phyloP scores from a whole-genome alignment of 2,888 invertebrate species.

The Ctena decussata region DNA sequence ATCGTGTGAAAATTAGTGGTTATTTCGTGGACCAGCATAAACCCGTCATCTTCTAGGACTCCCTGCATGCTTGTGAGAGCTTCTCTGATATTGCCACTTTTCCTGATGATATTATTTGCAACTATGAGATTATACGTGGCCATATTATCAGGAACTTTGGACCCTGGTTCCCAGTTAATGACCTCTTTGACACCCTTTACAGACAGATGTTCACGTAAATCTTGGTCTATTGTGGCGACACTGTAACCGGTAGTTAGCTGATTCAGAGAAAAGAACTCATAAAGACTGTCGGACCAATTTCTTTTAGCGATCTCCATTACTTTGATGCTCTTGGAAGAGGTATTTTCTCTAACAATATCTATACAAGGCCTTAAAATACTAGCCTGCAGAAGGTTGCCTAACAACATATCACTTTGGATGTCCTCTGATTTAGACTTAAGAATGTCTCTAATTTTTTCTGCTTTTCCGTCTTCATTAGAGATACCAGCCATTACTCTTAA shows the following conservation, averaged over 20 bases:
- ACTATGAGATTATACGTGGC: not conserved
- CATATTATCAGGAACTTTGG: slow-evolving; percentile 40
- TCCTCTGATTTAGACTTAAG: not conserved
- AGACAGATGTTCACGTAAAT: not conserved
- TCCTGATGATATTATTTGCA: not conserved
- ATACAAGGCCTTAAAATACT: not conserved
- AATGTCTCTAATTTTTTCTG: not conserved
- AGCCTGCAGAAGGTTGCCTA: not conserved
- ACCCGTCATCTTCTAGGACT: slow-evolving; percentile 89
- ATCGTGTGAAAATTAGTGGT: slow-evolving; percentile 82
- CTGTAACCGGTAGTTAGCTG: slow-evolving; percentile 78
- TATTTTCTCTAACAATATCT: not conserved
- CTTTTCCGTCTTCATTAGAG: not conserved
- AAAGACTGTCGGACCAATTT: slow-evolving; percentile 67
- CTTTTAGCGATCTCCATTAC: slow-evolving; percentile 85
- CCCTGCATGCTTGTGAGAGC: slow-evolving; percentile 79
- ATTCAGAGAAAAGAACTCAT: slow-evolving; percentile 89
- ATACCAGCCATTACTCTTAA: not conserved
- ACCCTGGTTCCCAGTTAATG: slow-evolving; percentile 27
- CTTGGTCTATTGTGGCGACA: not conserved
- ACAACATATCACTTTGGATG: not conserved
- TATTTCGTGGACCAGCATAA: slow-evolving; percentile 86
- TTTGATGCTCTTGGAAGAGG: not conserved
- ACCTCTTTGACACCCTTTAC: not conserved
- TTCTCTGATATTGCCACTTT: not conserved